Evolutionary conservation across 2,113 vertebrate species (phyloP).

Genomic region (Bubo bubo): DNA sequence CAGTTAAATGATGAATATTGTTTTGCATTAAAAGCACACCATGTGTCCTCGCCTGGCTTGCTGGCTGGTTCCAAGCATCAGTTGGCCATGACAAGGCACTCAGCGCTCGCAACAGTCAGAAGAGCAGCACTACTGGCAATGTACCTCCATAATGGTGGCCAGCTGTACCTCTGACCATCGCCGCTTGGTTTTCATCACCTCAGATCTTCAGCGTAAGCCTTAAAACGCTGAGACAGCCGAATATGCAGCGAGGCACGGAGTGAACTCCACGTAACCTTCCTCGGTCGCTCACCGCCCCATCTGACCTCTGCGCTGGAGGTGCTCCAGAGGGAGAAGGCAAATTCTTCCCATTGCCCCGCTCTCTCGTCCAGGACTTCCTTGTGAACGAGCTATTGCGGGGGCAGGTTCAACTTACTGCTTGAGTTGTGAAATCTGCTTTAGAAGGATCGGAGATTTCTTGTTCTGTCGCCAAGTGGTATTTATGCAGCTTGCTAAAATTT

Average conservation of each 20-base stretch:
- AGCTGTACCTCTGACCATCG: constrained; percentile 80
- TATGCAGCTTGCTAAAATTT: neutral
- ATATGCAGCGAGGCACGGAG: constrained; percentile 60
- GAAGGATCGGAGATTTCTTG: neutral
- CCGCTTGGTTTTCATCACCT: constrained; percentile 72
- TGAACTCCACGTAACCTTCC: constrained; percentile 75
- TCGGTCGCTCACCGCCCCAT: neutral
- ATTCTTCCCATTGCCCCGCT: neutral
- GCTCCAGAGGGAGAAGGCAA: neutral
- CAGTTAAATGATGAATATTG: neutral
- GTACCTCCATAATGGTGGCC: constrained; percentile 69
- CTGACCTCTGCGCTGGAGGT: neutral
- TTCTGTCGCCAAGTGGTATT: neutral
- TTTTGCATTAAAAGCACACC: neutral
- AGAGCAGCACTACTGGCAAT: neutral
- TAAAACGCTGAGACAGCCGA: constrained; percentile 68
- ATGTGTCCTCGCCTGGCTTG: neutral
- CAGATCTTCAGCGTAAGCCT: constrained; percentile 73
- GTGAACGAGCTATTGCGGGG: neutral
- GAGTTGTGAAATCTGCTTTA: neutral
- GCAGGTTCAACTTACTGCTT: neutral
- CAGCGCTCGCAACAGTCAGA: neutral
- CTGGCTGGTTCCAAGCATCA: neutral
- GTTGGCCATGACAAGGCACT: neutral
- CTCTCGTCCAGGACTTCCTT: neutral